Evolutionary conservation across 2,888 invertebrate genomes (phyloP).

Genomic region (Falcaria lacertinaria): DNA sequence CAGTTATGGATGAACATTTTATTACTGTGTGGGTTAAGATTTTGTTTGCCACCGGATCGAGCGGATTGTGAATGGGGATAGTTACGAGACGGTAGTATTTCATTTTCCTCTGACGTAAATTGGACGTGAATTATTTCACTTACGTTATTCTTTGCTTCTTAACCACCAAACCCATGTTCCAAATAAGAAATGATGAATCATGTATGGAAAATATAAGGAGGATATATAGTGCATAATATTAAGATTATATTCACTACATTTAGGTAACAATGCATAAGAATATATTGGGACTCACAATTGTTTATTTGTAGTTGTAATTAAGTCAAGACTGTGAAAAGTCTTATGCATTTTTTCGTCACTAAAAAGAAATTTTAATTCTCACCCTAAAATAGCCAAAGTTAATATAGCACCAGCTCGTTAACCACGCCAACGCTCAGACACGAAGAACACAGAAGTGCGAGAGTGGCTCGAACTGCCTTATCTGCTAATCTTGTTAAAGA

Average conservation of each 20-base stretch:
- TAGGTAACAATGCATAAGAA: too few relatives aligned
- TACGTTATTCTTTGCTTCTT: neutral
- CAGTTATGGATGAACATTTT: constrained; percentile 35
- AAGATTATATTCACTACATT: too few relatives aligned
- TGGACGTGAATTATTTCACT: neutral
- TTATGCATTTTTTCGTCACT: too few relatives aligned
- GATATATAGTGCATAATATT: too few relatives aligned
- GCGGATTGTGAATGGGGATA: neutral
- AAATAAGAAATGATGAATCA: too few relatives aligned
- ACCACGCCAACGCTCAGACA: constrained; percentile 16
- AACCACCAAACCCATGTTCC: too few relatives aligned
- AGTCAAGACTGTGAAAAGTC: too few relatives aligned
- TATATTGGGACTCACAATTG: too few relatives aligned
- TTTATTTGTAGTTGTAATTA: too few relatives aligned
- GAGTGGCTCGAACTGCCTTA: constrained; percentile 26
- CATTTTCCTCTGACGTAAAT: neutral
- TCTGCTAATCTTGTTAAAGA: constrained; percentile 53
- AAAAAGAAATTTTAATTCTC: too few relatives aligned
- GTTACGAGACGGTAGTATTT: neutral
- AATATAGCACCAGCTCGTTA: neutral
- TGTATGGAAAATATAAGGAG: too few relatives aligned
- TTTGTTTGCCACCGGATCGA: constrained; percentile 7
- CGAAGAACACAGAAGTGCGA: constrained; percentile 21
- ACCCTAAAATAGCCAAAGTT: neutral
- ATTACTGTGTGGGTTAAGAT: constrained; percentile 18